A percentile compares a stretch with the other conserved stretches of the same genome.
Conservation (phyloP, 2,113 vertebrate genomes). For the Plecotus auritus region DNA sequence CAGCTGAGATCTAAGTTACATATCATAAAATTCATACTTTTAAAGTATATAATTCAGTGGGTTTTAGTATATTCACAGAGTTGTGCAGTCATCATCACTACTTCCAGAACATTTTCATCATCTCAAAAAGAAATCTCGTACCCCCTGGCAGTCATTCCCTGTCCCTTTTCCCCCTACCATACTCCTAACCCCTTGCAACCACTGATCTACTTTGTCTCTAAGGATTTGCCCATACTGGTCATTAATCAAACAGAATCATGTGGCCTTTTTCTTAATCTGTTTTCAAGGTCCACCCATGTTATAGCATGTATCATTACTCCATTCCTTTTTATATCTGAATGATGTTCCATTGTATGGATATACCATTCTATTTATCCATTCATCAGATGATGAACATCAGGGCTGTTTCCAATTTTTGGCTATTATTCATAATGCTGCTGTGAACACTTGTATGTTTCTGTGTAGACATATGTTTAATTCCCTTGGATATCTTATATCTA, state of each 20-base stretch:
- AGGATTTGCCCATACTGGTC: neutral
- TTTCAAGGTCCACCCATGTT: neutral
- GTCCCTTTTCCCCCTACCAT: rapidly evolving
- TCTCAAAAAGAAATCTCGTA: neutral
- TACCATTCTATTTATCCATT: neutral
- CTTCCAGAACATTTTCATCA: neutral
- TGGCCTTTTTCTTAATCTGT: neutral
- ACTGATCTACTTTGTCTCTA: neutral
- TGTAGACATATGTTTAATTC: neutral
- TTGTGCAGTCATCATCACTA: neutral
- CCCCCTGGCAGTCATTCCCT: neutral
- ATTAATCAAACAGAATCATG: neutral
- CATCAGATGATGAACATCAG: neutral
- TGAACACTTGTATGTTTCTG: neutral
- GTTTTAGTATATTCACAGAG: neutral
- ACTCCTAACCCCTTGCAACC: neutral
- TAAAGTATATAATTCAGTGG: neutral
- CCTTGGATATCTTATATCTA: neutral
- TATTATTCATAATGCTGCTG: neutral
- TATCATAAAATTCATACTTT: neutral
- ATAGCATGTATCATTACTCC: neutral
- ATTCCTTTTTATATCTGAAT: neutral
- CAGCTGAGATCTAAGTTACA: neutral
- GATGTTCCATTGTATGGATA: neutral
- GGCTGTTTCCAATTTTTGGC: neutral